These are phyloP conservation scores for Monodelphis domestica DNA, from an alignment of 2,797 vertebrate genomes.

Conservation along the genomic window DNA sequence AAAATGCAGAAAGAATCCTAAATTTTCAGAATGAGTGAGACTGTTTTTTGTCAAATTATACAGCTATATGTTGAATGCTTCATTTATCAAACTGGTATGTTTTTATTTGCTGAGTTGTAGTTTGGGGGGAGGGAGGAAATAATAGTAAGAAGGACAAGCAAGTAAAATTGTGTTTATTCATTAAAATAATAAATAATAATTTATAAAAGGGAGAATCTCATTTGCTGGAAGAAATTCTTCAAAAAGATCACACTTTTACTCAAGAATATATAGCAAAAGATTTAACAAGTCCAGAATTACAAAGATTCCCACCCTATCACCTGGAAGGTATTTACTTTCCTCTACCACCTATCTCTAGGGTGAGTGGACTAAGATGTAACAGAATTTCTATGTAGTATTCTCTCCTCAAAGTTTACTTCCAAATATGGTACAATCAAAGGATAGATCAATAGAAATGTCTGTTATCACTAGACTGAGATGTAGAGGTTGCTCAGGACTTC, in stretches of 20 bases:
- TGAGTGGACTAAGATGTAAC: not conserved
- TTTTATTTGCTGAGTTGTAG: not conserved
- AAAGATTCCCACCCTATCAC: not conserved
- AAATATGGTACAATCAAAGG: not conserved
- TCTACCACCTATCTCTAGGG: not conserved
- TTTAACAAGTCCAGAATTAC: not conserved
- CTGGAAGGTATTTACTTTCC: not conserved
- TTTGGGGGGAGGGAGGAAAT: not conserved
- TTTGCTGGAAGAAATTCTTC: not conserved
- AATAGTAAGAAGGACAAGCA: not conserved
- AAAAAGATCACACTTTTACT: not conserved
- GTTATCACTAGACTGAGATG: not conserved
- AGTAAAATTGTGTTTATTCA: not conserved
- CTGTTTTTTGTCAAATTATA: not conserved
- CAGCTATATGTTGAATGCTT: not conserved
- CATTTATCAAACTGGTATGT: not conserved
- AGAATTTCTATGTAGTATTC: not conserved
- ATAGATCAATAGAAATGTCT: not conserved
- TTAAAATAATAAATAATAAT: not conserved
- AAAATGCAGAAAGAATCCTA: not conserved
- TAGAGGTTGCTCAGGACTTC: not conserved
- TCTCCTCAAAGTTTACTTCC: not conserved
- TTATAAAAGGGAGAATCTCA: not conserved
- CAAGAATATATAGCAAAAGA: not conserved
- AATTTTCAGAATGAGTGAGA: not conserved